Base-by-base conservation (phyloP, 2,113 vertebrate genomes). In the Numida meleagris region DNA sequence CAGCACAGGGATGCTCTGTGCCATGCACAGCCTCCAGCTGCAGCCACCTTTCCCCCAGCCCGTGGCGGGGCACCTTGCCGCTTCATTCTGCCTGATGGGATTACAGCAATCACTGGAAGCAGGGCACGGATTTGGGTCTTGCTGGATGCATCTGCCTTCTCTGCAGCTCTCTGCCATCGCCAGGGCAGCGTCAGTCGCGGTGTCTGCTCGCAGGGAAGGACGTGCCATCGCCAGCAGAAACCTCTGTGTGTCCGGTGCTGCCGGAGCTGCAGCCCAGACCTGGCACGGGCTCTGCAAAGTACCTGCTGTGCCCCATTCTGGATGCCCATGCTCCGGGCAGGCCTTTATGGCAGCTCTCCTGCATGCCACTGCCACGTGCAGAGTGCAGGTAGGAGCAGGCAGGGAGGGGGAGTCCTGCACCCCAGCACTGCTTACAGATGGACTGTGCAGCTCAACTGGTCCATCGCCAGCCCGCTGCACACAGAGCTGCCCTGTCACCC, bases 81-180 rank as follows among this genome's bases (percentile, higher is more conserved):
- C 53, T 91, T 80, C 79, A 65, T 79, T 33, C 43, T 53, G 68
- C 46, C 86, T 88, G 88, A 88, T 67, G 73, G 79, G 82, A 94
- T 95, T 94, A 95, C 65, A 90, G 68, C 82, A 89, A 91, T 74
- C 5, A 83, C 74, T 86, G 45, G 33, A 93, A 95, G 66, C 59
- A 50, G 82, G 43, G n/a, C 53, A 86, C 20, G 76, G 79, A 89
- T 90, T 74, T 89, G 71, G 75, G 55, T 91, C 82, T 67, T 73
- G 50, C 75, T 74, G 55, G 63, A 66, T 79, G 14, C 10, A 36
- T 70, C 85, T 86, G 59, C 18, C n/a, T 33, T 85, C 82, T 83
- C 71, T 55, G 55, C 21, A 11, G 88, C 46, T 75, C 83, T 50
- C 79, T 82, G 73, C 36, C 70, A 67, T 10, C 45, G 65, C 76